phyloP scores from a whole-genome alignment of 30 jellyfish, hydroid and myxozoan species.

The Nemopilema nomurai region DNA sequence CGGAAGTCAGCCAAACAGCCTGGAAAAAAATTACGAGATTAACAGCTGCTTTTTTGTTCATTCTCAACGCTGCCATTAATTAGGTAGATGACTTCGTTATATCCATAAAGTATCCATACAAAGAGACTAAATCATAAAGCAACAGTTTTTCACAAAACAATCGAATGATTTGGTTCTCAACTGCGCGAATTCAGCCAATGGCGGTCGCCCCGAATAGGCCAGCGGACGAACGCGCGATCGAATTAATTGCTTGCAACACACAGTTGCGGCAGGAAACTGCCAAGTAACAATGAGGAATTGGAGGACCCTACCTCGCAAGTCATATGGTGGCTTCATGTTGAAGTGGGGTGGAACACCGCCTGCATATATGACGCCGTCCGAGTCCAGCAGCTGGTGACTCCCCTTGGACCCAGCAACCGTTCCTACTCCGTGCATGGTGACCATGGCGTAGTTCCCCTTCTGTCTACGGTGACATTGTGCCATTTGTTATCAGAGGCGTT shows the following conservation, averaged over 20 bases:
- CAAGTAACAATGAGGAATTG: not conserved
- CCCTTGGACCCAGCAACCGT: slow-evolving; percentile 81
- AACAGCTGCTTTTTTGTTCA: no score
- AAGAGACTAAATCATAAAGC: no score
- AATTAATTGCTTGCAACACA: no score
- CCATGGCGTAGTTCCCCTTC: slow-evolving; percentile 81
- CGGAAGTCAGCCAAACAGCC: slow-evolving; percentile 86
- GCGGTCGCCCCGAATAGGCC: no score
- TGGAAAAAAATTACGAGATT: slow-evolving; percentile 12
- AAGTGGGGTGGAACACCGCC: slow-evolving; percentile 84
- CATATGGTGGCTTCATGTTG: slow-evolving; percentile 57
- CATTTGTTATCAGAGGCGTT: slow-evolving; percentile 79
- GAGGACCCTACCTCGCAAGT: slow-evolving; percentile 75
- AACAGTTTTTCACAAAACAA: no score
- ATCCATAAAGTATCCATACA: no score
- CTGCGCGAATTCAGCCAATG: no score
- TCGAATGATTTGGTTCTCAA: no score
- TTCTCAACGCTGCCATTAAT: no score
- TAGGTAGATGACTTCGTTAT: no score
- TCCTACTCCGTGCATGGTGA: slow-evolving; percentile 76
- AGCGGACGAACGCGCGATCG: no score
- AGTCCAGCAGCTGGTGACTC: slow-evolving; percentile 78
- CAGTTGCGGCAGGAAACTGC: not conserved
- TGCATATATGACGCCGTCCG: slow-evolving; percentile 86
- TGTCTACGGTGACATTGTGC: slow-evolving; percentile 85